A percentile compares a stretch with the other conserved stretches of the same genome.
Conservation (phyloP, 2,113 vertebrate genomes). For the Nothobranchius furzeri region DNA sequence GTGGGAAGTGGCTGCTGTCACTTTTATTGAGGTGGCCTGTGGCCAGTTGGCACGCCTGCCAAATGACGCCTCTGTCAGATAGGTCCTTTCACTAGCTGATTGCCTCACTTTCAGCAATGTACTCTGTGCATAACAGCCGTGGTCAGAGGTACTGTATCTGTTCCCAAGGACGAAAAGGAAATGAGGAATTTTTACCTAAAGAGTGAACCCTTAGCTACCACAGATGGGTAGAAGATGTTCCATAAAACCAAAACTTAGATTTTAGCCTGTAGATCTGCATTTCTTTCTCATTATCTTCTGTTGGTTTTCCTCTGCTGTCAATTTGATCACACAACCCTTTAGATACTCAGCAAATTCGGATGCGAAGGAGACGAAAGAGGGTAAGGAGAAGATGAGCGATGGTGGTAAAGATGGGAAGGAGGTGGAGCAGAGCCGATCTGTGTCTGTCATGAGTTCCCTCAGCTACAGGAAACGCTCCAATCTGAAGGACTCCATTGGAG, state of each 20-base stretch:
- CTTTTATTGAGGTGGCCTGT: constrained; percentile 74
- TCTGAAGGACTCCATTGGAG: constrained; percentile 92
- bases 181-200: constrained; percentile 26
- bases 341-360: constrained; percentile 79
- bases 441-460: constrained; percentile 91
- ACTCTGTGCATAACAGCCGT: constrained; percentile 49
- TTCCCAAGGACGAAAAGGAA: constrained; percentile 59
- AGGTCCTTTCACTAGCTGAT: constrained; percentile 64
- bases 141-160: constrained; percentile 32
- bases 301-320: constrained; percentile 29
- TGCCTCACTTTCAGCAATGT: constrained; percentile 52
- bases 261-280: constrained; percentile 3
- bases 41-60: constrained; percentile 74
- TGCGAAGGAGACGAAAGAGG: constrained; percentile 72
- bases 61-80: constrained; percentile 65
- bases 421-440: constrained; percentile 82
- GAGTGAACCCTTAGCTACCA: constrained; percentile 5
- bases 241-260: neutral
- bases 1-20: constrained; percentile 67
- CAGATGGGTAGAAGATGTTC: constrained; percentile 6
- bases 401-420: constrained; percentile 72
- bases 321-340: constrained; percentile 33
- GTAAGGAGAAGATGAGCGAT: constrained; percentile 73
- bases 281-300: constrained; percentile 12
- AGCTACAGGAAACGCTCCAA: constrained; percentile 93